phyloP scores from a whole-genome alignment of 2,888 invertebrate genomes.

The Pristionchus entomophagus region DNA sequence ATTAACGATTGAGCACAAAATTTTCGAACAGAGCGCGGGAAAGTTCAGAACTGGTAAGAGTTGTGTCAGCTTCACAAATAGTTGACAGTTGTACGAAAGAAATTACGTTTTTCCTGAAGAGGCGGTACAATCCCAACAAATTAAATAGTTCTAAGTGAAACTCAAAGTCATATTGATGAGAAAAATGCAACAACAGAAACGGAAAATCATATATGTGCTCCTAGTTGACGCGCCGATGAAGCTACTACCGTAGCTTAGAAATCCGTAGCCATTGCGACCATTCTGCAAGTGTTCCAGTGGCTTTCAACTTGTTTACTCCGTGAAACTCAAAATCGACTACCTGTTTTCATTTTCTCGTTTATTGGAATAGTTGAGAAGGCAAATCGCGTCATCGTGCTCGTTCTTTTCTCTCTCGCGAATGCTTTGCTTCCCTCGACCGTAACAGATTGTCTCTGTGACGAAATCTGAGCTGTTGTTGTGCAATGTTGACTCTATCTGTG shows the following conservation, averaged over 20 bases:
- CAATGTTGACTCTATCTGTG: background rate
- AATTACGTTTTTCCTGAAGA: too few relatives aligned
- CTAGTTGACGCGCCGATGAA: background rate
- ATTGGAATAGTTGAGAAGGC: background rate
- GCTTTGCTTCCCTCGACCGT: background rate
- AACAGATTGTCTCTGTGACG: background rate
- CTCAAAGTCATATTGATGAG: too few relatives aligned
- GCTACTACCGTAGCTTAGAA: background rate
- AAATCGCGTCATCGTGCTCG: background rate
- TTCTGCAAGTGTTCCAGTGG: background rate
- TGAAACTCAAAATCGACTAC: too few relatives aligned
- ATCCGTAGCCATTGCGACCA: background rate
- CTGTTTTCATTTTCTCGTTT: background rate
- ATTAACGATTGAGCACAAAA: background rate
- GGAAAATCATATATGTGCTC: background rate
- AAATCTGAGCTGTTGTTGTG: background rate
- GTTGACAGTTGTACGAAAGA: too few relatives aligned
- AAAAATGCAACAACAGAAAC: too few relatives aligned
- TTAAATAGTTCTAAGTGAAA: too few relatives aligned
- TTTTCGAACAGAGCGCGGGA: background rate
- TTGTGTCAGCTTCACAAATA: background rate
- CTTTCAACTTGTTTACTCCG: constrained; percentile 3
- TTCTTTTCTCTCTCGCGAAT: background rate
- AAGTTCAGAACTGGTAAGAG: background rate
- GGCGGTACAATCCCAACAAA: too few relatives aligned